Evolutionary conservation across 2,888 invertebrate genomes (phyloP).

Genomic region (Drosophila anomelani): DNA sequence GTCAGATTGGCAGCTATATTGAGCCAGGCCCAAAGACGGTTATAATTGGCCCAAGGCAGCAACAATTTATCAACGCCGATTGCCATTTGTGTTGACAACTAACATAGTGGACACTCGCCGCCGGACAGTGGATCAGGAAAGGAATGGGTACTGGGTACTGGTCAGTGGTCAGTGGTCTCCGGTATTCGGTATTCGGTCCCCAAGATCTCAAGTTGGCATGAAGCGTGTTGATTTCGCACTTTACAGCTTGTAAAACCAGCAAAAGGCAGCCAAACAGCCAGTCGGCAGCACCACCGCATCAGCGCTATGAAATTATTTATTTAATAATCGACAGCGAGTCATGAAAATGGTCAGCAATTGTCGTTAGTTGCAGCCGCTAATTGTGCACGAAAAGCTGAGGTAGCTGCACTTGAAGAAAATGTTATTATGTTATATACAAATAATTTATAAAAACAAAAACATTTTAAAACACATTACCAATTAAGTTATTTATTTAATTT

Average conservation of each 20-base stretch:
- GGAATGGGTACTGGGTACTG: constrained; percentile 27
- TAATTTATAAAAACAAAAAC: too few relatives aligned
- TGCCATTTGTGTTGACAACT: constrained; percentile 82
- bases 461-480: too few relatives aligned
- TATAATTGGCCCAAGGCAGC: constrained; percentile 81
- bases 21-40: constrained; percentile 74
- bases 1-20: constrained; percentile 43
- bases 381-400: constrained; percentile 52
- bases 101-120: constrained; percentile 57
- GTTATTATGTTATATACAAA: too few relatives aligned
- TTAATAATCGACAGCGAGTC: constrained; percentile 70
- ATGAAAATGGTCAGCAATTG: constrained; percentile 72
- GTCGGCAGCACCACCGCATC: constrained; percentile 24
- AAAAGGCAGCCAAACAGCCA: constrained; percentile 60
- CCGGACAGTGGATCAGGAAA: constrained; percentile 51
- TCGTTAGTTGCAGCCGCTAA: constrained; percentile 53
- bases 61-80: constrained; percentile 78
- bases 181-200: constrained; percentile 7
- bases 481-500: too few relatives aligned
- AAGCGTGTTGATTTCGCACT: constrained; percentile 82
- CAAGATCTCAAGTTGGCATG: constrained; percentile 71
- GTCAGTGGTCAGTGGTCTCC: neutral
- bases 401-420: neutral
- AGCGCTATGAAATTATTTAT: constrained; percentile 80
- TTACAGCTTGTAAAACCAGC: constrained; percentile 76